Base-by-base conservation (phyloP, 2,113 vertebrate species). In the Tichodroma muraria region DNA sequence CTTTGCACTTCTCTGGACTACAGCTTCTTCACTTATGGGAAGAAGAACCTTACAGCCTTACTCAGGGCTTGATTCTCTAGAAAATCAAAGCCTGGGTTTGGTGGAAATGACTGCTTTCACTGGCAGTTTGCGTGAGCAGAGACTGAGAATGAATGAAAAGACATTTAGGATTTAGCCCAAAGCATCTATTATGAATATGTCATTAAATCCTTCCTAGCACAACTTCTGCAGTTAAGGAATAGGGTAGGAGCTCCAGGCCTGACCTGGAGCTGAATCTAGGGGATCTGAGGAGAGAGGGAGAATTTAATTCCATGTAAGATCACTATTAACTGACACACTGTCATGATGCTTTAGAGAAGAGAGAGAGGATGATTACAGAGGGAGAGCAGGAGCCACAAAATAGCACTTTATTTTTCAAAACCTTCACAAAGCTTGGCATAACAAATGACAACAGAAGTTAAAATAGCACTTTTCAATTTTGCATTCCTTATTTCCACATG, bases 371-470 rank as follows among this genome's bases (percentile, higher is more conserved):
- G 56, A 88, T 91, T 91, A 81, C 53, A 89, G 70, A 77, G 38
- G 54, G n/a, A 91, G 52, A 80, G 24, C 35, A 70, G 52, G 61
- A 93, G 38, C 54, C 78, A 93, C 91, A 91, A 79, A 94, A 68
- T 13, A 95, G 44, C 77, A 79, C 30, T 93, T 94, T 68, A 56
- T 81, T 89, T 90, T 92, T 80, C 73, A 76, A 84, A 93, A 68
- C 56, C 61, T 88, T 92, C 73, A 72, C 19, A 22, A 53, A 88
- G 10, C 57, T 80, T 93, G 57, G 56, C 66, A 93, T 52, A 93
- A 64, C 47, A 89, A 88, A 95, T 68, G 52, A 83, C 75, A 93
- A 89, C 28, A 64, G 56, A 95, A 85, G 60, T 91, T 90, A 94
- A 91, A 95, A 37, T 38, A 72, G 28, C 63, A 72, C 37, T 91